These are phyloP conservation scores for Drosophila nebulosa DNA, from an alignment of 1,140 invertebrate species.

Conservation along the genomic window DNA sequence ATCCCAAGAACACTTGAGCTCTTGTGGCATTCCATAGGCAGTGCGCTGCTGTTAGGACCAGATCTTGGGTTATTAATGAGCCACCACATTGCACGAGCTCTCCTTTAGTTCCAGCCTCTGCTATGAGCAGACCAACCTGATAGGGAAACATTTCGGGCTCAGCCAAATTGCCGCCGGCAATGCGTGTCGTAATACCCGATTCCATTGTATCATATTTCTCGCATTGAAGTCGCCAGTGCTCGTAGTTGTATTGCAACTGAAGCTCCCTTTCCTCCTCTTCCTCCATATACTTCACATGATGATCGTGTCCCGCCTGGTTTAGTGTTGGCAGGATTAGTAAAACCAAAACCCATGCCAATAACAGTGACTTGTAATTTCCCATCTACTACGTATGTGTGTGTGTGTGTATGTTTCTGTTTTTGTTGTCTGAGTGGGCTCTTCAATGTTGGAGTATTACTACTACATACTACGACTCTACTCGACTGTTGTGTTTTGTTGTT, in stretches of 20 bases:
- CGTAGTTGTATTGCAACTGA: constrained; percentile 47
- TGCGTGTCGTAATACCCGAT: constrained; percentile 43
- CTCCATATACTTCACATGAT: background rate
- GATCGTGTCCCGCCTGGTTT: background rate
- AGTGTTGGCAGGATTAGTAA: background rate
- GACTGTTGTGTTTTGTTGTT: constrained; percentile 21
- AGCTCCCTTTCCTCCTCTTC: background rate
- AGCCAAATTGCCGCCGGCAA: constrained; percentile 77
- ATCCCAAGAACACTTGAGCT: constrained; percentile 45
- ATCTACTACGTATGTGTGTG: background rate
- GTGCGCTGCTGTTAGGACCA: constrained; percentile 83
- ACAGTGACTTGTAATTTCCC: constrained; percentile 8
- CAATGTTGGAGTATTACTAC: constrained; percentile 26
- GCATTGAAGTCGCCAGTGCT: constrained; percentile 44
- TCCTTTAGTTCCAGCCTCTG: constrained; percentile 4
- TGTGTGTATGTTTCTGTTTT: background rate
- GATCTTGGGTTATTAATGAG: constrained; percentile 81
- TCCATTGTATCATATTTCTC: constrained; percentile 22
- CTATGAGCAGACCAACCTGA: constrained; percentile 75
- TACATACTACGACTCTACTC: background rate
- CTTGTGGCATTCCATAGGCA: constrained; percentile 73
- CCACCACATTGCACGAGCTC: constrained; percentile 82
- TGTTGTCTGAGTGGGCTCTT: constrained; percentile 37
- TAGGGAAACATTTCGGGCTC: constrained; percentile 75
- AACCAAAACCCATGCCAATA: constrained; percentile 1